Evolutionary conservation across 2,113 vertebrate species (phyloP), one percentile per base, ranked within the genome.

Genomic region (Zosterops pallidus): DNA sequence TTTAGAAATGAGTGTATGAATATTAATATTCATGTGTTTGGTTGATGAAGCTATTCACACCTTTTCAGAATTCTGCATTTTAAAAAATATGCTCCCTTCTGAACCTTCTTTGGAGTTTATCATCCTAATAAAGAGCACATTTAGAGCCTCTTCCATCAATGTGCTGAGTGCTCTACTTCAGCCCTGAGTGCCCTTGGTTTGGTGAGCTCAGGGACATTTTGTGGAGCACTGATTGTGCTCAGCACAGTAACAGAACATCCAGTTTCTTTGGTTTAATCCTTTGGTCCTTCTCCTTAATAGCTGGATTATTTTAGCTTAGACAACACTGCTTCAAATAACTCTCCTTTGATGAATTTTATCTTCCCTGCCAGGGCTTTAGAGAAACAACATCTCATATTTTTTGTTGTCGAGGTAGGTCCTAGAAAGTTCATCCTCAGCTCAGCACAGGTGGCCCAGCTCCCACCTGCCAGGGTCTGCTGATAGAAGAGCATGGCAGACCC

Each of bases 11-110:
- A 90, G 26, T 64, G 22, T 28, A 91, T 92, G 57, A 49, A 87
- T 77, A 95, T 95, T 88, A 95, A 96, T 92, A 92, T 80, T 94
- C 28, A 85, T 85, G 46, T 77, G 63, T 59, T 91, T 90, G 42
- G 55, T 88, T 95, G 91, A 96, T 96, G 55, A 86, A 91, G 76
- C 55, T 88, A 77, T 96, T 96, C 80, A 90, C 75, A 91, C 70
- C 68, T 91, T 88, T 90, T 80, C 50, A 80, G 47, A 74, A 85
- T 69, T 74, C 39, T 83, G 42, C 17, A 49, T 79, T 79, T 72
- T 41, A 4, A 94, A 89, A 95, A 52, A 37, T 47, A 22, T 26
- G 15, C 14, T 88, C 75, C 59, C 26, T 65, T 79, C 50, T 76
- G 53, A 82, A 79, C 42, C 12, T 91, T 72, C 70, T 92, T 78